phyloP scores from a whole-genome alignment of 2,797 vertebrate species.

The Nyctibius grandis region DNA sequence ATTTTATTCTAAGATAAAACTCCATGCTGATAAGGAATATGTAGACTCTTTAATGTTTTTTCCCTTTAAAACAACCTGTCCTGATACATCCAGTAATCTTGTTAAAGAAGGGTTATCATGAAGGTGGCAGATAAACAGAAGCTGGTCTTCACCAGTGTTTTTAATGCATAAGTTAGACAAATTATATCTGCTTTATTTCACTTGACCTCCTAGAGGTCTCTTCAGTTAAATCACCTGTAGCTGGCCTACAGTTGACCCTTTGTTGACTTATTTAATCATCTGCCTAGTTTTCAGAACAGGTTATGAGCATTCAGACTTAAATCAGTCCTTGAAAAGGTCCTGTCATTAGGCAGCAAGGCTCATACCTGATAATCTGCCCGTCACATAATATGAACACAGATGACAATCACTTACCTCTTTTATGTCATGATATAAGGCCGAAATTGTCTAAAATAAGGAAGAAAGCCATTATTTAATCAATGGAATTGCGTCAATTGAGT shows the following conservation, averaged over 20 bases:
- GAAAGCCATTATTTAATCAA: slow-evolving; percentile 89
- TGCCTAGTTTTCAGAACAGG: slow-evolving; percentile 19
- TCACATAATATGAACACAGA: slow-evolving; percentile 52
- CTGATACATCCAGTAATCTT: neutral
- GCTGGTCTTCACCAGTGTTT: neutral
- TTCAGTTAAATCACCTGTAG: slow-evolving; percentile 53
- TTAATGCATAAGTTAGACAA: neutral
- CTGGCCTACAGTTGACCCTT: slow-evolving; percentile 36
- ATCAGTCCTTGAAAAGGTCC: slow-evolving; percentile 28
- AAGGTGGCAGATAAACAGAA: neutral
- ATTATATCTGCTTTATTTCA: slow-evolving; percentile 14
- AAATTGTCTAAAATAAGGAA: slow-evolving; percentile 86
- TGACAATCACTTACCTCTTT: slow-evolving; percentile 70
- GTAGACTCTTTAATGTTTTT: neutral
- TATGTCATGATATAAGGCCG: slow-evolving; percentile 65
- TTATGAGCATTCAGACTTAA: slow-evolving; percentile 25
- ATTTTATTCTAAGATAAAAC: neutral
- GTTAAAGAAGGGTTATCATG: neutral
- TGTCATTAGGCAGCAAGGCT: slow-evolving; percentile 8
- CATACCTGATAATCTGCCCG: slow-evolving; percentile 39
- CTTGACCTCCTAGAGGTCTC: neutral
- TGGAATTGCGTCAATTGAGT: slow-evolving; percentile 85
- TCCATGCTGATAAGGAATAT: neutral
- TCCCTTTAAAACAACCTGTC: neutral
- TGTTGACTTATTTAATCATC: slow-evolving; percentile 50